These are phyloP conservation scores for Limnothrissa miodon DNA, from an alignment of 2,113 vertebrate genomes.

Conservation along the genomic window DNA sequence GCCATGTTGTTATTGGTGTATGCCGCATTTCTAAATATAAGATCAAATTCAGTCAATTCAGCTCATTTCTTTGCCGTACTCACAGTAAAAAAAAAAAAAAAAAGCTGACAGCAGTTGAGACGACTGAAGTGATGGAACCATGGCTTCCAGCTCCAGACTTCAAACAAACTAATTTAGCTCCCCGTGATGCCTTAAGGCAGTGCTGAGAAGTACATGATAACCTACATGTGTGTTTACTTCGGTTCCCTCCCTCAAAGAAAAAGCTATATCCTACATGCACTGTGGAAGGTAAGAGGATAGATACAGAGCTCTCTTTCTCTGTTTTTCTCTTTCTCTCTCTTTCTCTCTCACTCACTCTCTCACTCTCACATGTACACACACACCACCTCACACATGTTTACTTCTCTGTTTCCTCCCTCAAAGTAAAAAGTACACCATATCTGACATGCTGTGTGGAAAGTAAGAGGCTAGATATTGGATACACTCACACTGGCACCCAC, in stretches of 20 bases:
- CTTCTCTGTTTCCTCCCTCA: conserved; percentile 46
- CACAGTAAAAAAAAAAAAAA: background rate
- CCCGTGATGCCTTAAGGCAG: conserved; percentile 51
- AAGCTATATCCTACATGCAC: background rate
- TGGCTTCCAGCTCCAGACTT: conserved; percentile 38
- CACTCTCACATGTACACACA: too few species aligned
- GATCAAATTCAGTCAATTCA: conserved; percentile 11
- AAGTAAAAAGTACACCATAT: background rate
- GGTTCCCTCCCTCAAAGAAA: conserved; percentile 38
- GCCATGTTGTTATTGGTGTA: background rate
- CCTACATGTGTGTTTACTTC: conserved; percentile 55
- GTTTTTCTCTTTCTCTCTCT: too few species aligned
- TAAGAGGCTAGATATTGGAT: background rate
- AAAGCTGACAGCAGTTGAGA: background rate
- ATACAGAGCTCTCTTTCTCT: too few species aligned
- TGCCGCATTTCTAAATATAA: background rate
- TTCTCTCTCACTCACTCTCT: too few species aligned
- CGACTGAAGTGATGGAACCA: background rate
- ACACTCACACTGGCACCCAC: background rate
- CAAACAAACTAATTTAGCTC: conserved; percentile 61
- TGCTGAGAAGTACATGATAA: conserved; percentile 65
- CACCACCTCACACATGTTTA: too few species aligned
- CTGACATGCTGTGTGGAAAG: background rate
- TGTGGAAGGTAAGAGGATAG: background rate
- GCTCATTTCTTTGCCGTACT: background rate